These are phyloP conservation scores for Glyptemys insculpta DNA, from an alignment of 2,797 vertebrate genomes.

Conservation along the genomic window DNA sequence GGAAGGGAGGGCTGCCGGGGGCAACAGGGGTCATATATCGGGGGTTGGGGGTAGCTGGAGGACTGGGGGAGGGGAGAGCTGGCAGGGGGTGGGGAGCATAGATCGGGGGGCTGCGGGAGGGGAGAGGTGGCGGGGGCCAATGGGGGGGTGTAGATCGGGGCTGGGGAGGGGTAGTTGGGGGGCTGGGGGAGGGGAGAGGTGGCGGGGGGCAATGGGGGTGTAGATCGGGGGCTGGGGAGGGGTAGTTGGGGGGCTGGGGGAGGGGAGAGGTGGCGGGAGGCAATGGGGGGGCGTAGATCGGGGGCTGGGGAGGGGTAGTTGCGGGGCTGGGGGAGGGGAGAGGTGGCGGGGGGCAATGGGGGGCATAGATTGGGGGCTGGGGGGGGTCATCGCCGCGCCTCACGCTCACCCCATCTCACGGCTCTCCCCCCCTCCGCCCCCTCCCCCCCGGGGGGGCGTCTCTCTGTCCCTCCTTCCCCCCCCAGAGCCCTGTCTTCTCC, in stretches of 20 bases:
- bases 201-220: too few species aligned
- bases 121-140: too few species aligned
- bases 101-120: too few species aligned
- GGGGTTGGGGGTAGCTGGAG: neutral
- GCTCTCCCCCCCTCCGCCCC: slow-evolving; percentile 48
- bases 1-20: neutral
- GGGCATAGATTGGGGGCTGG: neutral
- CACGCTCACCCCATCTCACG: slow-evolving; percentile 43
- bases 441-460: slow-evolving; percentile 65
- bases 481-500: slow-evolving; percentile 89
- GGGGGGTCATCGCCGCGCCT: slow-evolving; percentile 1
- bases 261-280: too few species aligned
- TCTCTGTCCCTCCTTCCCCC: slow-evolving; percentile 77
- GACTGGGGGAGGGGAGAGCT: neutral
- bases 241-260: neutral
- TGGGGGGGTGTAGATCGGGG: too few species aligned
- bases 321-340: neutral
- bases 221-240: neutral
- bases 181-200: neutral
- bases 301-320: neutral
- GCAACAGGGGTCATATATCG: too few species aligned
- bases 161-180: neutral
- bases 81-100: too few species aligned
- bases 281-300: too few species aligned
- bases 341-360: too few species aligned